phyloP scores from a whole-genome alignment of 2,113 vertebrate species.

The Lepisosteus osseus region DNA sequence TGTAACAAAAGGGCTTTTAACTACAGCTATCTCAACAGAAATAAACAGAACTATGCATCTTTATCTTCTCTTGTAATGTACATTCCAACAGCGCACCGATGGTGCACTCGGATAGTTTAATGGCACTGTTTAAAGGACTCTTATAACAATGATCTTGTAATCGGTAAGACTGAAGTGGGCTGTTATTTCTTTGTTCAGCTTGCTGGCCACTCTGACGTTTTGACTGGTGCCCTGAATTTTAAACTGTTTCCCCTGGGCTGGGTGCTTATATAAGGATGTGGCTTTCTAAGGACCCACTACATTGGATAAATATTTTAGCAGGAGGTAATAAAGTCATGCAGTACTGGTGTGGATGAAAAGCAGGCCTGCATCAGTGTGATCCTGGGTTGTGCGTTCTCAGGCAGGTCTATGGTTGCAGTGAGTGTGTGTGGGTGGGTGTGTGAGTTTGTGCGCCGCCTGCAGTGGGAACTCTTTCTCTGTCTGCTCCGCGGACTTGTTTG shows the following conservation, averaged over 20 bases:
- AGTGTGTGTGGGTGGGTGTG: no score
- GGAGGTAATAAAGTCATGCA: constrained; percentile 4
- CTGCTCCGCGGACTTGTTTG: no score
- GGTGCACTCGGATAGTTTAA: background rate
- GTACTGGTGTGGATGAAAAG: background rate
- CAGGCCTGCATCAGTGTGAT: background rate
- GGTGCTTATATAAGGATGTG: constrained; percentile 3
- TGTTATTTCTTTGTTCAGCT: no score
- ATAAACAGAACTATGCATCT: background rate
- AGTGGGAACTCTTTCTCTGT: no score
- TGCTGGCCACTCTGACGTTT: background rate
- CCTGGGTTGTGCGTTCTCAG: background rate
- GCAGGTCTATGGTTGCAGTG: no score
- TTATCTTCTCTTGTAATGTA: background rate
- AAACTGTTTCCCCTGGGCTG: background rate
- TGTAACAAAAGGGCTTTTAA: background rate
- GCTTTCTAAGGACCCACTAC: background rate
- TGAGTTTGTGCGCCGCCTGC: no score
- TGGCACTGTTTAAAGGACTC: background rate
- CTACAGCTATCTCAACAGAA: background rate
- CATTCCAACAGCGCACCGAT: background rate
- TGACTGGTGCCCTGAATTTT: background rate
- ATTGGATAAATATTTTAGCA: constrained; percentile 3
- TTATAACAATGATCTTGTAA: no score
- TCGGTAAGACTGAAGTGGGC: no score